These are phyloP conservation scores for Momotus momota DNA, from an alignment of 2,797 vertebrate genomes.

Conservation along the genomic window DNA sequence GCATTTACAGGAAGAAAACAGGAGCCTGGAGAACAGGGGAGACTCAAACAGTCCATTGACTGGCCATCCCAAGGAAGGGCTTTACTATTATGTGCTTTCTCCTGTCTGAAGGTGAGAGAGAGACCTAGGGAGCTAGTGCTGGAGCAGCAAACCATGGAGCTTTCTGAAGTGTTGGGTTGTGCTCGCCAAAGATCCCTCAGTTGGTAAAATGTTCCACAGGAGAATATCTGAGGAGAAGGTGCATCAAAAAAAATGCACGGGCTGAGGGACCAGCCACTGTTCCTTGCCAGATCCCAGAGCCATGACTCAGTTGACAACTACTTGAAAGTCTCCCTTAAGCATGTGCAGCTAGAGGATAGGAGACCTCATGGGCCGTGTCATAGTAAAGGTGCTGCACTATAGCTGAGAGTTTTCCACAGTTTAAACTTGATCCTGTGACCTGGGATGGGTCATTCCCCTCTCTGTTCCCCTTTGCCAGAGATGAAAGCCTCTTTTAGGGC, in stretches of 20 bases:
- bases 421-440: neutral
- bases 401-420: neutral
- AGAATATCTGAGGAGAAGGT: neutral
- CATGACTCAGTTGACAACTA: neutral
- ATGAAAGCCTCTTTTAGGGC: neutral
- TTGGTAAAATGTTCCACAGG: neutral
- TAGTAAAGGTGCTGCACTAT: neutral
- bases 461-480: neutral
- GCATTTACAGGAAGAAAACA: constrained; percentile 70
- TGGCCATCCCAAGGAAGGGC: neutral
- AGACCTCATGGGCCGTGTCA: neutral
- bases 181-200: neutral
- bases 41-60: neutral
- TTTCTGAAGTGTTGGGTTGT: neutral
- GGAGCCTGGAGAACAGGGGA: neutral
- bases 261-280: neutral
- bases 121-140: neutral
- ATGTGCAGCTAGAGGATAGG: neutral
- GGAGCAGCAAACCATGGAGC: neutral
- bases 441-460: neutral
- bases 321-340: neutral
- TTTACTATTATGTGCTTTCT: neutral
- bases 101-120: neutral
- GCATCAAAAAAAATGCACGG: neutral
- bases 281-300: neutral